phyloP scores from a whole-genome alignment of 2,113 vertebrate genomes.

The Heterotis niloticus region DNA sequence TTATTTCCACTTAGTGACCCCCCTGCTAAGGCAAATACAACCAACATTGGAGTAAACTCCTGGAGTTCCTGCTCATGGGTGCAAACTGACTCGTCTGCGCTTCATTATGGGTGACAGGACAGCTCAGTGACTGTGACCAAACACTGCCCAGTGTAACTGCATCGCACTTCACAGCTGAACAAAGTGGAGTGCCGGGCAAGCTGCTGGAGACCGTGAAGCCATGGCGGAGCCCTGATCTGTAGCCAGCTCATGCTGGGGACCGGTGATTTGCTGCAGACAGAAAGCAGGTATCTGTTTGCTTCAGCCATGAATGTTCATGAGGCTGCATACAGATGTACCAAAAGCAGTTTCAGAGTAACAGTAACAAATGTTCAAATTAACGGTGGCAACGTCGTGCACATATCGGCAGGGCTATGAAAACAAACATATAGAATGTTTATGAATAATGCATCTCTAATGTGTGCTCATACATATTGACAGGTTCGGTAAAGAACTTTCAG shows the following conservation, averaged over 20 bases:
- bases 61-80: not conserved
- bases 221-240: not conserved
- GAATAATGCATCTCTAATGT: not conserved
- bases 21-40: not conserved
- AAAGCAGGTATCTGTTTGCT: not conserved
- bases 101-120: not conserved
- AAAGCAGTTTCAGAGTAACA: not conserved
- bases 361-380: not conserved
- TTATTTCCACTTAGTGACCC: not conserved
- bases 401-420: not conserved
- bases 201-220: no score
- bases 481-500: not conserved
- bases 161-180: no score
- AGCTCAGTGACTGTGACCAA: not conserved
- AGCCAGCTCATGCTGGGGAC: not conserved
- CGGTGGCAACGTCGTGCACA: not conserved
- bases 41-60: no score
- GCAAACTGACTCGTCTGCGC: not conserved
- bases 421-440: not conserved
- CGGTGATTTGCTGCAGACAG: not conserved
- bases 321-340: not conserved
- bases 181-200: no score
- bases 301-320: conserved; percentile 1
- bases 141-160: not conserved
- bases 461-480: not conserved